These are phyloP conservation scores for Pelecanoides urinatrix DNA, from an alignment of 2,113 vertebrate genomes.

Conservation along the genomic window DNA sequence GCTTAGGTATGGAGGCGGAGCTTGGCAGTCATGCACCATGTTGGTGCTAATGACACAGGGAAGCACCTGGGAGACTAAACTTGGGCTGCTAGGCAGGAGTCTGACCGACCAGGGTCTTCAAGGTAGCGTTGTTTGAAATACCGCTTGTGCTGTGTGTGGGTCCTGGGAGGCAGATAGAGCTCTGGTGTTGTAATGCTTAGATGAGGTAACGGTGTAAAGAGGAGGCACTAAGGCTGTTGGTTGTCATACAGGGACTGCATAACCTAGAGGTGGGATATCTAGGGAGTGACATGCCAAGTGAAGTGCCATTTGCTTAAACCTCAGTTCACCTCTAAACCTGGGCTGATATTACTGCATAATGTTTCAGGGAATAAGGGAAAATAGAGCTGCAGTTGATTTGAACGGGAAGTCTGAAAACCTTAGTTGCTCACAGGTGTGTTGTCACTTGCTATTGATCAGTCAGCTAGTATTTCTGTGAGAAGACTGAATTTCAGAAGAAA, in stretches of 20 bases:
- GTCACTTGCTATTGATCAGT: neutral
- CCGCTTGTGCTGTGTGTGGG: accelerated
- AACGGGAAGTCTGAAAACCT: neutral
- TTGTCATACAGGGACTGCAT: neutral
- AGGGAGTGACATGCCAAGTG: neutral
- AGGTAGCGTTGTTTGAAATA: neutral
- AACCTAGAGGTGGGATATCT: neutral
- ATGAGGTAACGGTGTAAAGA: neutral
- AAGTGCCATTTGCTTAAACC: neutral
- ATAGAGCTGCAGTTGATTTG: neutral
- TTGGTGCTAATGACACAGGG: neutral
- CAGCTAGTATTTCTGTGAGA: neutral
- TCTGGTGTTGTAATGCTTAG: neutral
- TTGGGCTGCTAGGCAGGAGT: neutral
- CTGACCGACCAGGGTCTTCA: neutral
- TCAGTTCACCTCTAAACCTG: neutral
- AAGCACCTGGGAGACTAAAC: neutral
- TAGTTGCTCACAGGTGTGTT: neutral
- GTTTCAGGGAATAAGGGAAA: neutral
- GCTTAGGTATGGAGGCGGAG: neutral
- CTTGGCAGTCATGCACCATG: neutral
- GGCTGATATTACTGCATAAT: neutral
- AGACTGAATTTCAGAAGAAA: neutral
- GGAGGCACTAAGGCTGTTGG: neutral
- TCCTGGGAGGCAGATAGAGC: neutral